phyloP scores from a whole-genome alignment of 2,797 vertebrate genomes.

The Tamandua tetradactyla region DNA sequence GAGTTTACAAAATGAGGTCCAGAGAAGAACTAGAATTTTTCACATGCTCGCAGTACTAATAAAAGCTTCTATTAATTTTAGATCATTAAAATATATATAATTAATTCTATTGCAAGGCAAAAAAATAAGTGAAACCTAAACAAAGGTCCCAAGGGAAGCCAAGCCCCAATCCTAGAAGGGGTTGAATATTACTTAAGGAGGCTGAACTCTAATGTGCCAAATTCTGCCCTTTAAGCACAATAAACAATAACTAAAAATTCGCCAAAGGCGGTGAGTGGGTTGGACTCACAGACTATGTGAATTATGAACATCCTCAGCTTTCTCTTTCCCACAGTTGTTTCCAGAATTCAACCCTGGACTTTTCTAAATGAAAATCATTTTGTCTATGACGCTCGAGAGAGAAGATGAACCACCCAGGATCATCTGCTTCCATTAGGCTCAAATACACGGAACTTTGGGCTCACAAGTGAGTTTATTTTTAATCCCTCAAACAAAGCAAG shows the following conservation, averaged over 20 bases:
- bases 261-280: not conserved
- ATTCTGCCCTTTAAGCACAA: constrained; percentile 56
- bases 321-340: not conserved
- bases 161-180: constrained; percentile 50
- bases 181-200: constrained; percentile 25
- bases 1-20: constrained; percentile 7
- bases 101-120: constrained; percentile 10
- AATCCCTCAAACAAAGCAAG: constrained; percentile 2
- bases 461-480: not conserved
- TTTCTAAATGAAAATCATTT: constrained; percentile 46
- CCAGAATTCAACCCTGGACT: not conserved
- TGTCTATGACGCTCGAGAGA: not conserved
- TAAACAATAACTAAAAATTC: constrained; percentile 61
- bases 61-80: constrained; percentile 45
- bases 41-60: not conserved
- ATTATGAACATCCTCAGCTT: not conserved
- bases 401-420: not conserved
- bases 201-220: constrained; percentile 34
- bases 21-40: constrained; percentile 31
- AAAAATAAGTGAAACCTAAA: constrained; percentile 51
- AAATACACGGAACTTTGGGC: not conserved
- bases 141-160: not conserved
- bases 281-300: not conserved
- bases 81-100: constrained; percentile 32
- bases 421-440: not conserved